A percentile compares a stretch with the other conserved stretches of the same genome.
Evolutionary conservation across 1,140 invertebrate species (phyloP).

Genomic region (Platorchestia sp.): DNA sequence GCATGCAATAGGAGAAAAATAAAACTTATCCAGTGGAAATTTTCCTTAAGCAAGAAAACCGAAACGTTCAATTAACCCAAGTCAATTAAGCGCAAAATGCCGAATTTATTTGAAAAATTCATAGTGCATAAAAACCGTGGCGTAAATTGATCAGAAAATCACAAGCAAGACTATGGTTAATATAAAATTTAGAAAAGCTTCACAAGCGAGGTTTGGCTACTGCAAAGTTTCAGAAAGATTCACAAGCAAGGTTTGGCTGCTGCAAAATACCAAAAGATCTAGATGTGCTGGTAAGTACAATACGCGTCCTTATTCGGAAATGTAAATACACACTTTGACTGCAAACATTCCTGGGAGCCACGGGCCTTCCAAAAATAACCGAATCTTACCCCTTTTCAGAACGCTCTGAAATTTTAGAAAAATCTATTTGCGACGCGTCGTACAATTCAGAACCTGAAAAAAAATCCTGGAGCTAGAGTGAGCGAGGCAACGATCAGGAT

Average conservation of each 20-base stretch:
- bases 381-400: background rate
- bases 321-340: background rate
- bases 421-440: background rate
- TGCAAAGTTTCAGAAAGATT: background rate
- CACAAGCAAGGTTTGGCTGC: background rate
- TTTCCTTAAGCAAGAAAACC: background rate
- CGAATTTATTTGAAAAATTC: background rate
- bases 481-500: background rate
- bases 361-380: background rate
- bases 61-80: background rate
- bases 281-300: background rate
- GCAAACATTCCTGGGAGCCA: background rate
- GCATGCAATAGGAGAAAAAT: background rate
- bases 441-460: background rate
- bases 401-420: background rate
- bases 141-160: background rate
- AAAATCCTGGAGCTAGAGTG: background rate
- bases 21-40: background rate
- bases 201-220: no score
- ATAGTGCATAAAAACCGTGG: background rate
- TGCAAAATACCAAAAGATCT: background rate
- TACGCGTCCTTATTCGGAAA: background rate
- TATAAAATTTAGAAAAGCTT: no score
- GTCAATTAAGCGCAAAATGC: background rate
- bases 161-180: background rate